Conservation (phyloP, 2,888 invertebrate species). For the Phyllotreta cruciferae region DNA sequence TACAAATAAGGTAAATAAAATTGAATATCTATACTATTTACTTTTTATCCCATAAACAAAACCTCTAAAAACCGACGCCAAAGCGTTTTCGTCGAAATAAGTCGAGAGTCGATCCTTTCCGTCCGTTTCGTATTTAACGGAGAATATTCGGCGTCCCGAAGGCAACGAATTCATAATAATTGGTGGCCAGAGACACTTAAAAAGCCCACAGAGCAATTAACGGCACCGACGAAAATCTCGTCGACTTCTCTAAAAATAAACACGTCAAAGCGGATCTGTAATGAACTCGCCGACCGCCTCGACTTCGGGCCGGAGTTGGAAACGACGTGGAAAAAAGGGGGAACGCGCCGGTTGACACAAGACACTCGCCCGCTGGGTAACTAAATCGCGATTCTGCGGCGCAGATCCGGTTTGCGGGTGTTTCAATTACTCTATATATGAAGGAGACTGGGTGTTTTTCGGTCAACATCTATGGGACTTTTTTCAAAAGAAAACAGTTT, state of each 20-base stretch:
- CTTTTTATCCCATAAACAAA: no score
- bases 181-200: slow-evolving; percentile 29
- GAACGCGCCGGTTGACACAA: slow-evolving; percentile 46
- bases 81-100: no score
- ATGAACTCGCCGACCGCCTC: slow-evolving; percentile 27
- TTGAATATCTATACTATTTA: no score
- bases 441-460: no score
- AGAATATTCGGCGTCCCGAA: slow-evolving; percentile 6
- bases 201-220: slow-evolving; percentile 30
- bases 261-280: slow-evolving; percentile 48
- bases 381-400: slow-evolving; percentile 28
- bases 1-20: no score
- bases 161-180: slow-evolving; percentile 19
- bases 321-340: slow-evolving; percentile 42
- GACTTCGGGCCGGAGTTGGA: slow-evolving; percentile 20
- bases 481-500: no score
- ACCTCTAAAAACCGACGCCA: no score
- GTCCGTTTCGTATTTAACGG: background rate
- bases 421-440: no score
- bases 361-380: slow-evolving; percentile 47
- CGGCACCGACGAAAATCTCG: slow-evolving; percentile 44
- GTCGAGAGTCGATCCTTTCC: background rate
- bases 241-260: slow-evolving; percentile 51
- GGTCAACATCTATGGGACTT: no score
- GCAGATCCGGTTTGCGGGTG: slow-evolving; percentile 6